Conservation (phyloP, 2,888 invertebrate genomes). For the Oscheius sp. region DNA sequence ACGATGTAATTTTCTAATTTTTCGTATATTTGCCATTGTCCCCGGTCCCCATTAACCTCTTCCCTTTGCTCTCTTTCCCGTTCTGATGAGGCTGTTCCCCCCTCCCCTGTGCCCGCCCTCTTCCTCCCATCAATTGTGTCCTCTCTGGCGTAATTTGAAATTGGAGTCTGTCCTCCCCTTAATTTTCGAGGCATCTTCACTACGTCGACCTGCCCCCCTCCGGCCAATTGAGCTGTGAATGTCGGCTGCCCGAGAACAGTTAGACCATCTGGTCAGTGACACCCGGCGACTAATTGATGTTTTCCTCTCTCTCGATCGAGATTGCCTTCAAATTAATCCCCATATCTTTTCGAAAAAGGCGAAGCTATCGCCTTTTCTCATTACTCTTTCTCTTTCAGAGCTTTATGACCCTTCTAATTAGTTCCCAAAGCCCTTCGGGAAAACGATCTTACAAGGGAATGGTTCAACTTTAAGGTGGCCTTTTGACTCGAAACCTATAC, state of each 20-base stretch:
- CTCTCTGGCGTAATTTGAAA: conserved; percentile 25
- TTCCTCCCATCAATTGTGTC: conserved; percentile 28
- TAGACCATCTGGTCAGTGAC: conserved; percentile 32
- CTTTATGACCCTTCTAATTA: not conserved
- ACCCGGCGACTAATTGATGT: conserved; percentile 17
- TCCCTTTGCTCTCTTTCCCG: not conserved
- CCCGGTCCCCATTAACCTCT: not conserved
- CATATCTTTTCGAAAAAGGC: too few species aligned
- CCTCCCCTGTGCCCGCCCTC: not conserved
- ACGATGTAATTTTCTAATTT: too few species aligned
- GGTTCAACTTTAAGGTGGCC: too few species aligned
- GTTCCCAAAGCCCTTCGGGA: not conserved
- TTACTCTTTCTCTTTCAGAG: too few species aligned
- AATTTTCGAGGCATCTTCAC: conserved; percentile 18
- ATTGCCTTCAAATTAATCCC: not conserved
- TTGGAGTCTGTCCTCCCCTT: conserved; percentile 21
- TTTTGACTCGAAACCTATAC: too few species aligned
- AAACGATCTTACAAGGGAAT: not conserved
- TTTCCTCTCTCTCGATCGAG: not conserved
- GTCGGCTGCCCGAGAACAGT: conserved; percentile 4
- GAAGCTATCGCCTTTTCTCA: not conserved
- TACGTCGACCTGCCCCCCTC: conserved; percentile 4
- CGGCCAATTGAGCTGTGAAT: conserved; percentile 15
- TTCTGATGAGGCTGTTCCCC: not conserved
- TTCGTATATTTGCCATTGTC: not conserved